These are phyloP conservation scores for Micromesistius poutassou DNA, from an alignment of 2,797 vertebrate species.

Conservation along the genomic window DNA sequence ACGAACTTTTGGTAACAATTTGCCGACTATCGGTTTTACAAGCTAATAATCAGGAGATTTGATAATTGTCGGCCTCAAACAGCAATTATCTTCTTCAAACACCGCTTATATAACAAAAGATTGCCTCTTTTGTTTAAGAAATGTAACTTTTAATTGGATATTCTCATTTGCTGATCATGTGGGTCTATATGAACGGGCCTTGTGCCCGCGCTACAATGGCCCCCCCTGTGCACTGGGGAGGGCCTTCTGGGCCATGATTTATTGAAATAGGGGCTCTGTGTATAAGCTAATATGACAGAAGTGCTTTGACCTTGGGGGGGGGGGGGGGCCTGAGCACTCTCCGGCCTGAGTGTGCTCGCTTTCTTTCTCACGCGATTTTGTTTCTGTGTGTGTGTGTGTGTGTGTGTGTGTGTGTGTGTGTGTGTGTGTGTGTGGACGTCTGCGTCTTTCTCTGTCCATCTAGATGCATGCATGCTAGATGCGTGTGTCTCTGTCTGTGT, in stretches of 20 bases:
- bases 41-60: background rate
- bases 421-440: background rate
- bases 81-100: background rate
- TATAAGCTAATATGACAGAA: constrained; percentile 69
- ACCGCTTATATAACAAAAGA: background rate
- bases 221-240: constrained; percentile 36
- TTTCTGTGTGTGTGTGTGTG: background rate
- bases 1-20: background rate
- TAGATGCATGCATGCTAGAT: no score
- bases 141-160: background rate
- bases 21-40: background rate
- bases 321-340: constrained; percentile 27
- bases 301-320: constrained; percentile 61
- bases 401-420: constrained; percentile 8
- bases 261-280: constrained; percentile 60
- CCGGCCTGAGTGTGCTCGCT: constrained; percentile 35
- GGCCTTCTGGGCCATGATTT: constrained; percentile 60
- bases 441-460: background rate
- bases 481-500: background rate
- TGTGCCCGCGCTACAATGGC: background rate
- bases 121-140: background rate
- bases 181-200: background rate
- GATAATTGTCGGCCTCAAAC: background rate
- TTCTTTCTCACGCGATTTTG: constrained; percentile 64
- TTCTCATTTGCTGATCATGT: background rate